These are phyloP conservation scores for Vultur gryphus DNA, from an alignment of 2,797 vertebrate species.

Conservation along the genomic window DNA sequence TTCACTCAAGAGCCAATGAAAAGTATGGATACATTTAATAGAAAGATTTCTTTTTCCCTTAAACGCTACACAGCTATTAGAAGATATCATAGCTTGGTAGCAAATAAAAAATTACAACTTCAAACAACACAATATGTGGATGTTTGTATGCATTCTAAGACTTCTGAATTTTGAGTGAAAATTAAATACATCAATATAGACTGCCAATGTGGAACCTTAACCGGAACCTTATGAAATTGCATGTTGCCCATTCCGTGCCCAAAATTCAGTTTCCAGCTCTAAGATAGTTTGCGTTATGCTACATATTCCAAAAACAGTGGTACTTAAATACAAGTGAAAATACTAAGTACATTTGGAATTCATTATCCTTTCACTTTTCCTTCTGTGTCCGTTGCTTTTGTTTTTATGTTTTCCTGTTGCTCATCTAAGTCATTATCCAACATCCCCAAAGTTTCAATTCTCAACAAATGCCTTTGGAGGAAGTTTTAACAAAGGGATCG, in stretches of 20 bases:
- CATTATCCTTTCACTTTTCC: neutral
- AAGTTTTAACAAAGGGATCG: neutral
- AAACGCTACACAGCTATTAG: conserved; percentile 14
- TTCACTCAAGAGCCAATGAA: conserved; percentile 35
- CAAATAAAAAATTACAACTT: conserved; percentile 37
- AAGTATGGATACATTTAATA: conserved; percentile 16
- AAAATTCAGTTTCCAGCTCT: neutral
- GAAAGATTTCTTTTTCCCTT: conserved; percentile 30
- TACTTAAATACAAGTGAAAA: neutral
- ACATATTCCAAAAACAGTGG: neutral
- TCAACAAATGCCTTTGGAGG: neutral
- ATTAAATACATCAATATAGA: conserved; percentile 35
- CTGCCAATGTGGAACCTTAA: neutral
- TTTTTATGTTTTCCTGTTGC: neutral
- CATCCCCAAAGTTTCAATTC: neutral
- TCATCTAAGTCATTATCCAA: neutral
- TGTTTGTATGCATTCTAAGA: conserved; percentile 32
- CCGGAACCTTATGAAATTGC: neutral
- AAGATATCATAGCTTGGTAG: conserved; percentile 24
- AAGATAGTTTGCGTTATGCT: neutral
- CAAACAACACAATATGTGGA: conserved; percentile 20
- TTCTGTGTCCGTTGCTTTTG: neutral
- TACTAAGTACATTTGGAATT: neutral
- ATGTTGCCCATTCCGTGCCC: neutral
- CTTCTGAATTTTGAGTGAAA: conserved; percentile 47